Evolutionary conservation across 2,888 invertebrate species (phyloP), one percentile per base, ranked within the genome.

Genomic region (Erpobdella octoculata): DNA sequence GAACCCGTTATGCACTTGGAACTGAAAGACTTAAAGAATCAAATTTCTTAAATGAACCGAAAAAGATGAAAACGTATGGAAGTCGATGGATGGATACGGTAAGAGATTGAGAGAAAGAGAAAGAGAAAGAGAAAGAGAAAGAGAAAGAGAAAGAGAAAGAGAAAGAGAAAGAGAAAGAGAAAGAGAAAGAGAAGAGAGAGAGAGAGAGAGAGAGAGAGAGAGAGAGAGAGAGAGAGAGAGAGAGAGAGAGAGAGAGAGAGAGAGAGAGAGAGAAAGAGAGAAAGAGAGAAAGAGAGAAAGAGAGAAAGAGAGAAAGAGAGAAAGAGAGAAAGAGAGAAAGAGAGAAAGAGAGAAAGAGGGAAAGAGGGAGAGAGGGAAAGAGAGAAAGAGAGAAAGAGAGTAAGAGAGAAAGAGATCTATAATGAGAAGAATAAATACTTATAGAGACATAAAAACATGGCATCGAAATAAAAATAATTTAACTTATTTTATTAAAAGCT

Each of bases 361-460:
- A 41, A 41, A 41, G 12, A 15, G 46, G 12, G 46, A n/a, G 12
- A 15, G 62, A 61, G 31, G 31, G 35, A 33, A 35, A 61, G 15
- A 61, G 33, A 61, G 62, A 25, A 61, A 15, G 62, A 25, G 35
- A 6, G n/a, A 28, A 61, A 61, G 62, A 31, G n/a, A n/a, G n/a
- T n/a, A n/a, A n/a, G n/a, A n/a, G n/a, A n/a, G n/a, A n/a, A n/a
- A n/a, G n/a, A n/a, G n/a, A n/a, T n/a, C n/a, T n/a, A n/a, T n/a
- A n/a, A n/a, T n/a, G n/a, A n/a, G n/a, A n/a, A n/a, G n/a, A n/a
- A n/a, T n/a, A n/a, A n/a, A n/a, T n/a, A n/a, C n/a, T n/a, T n/a
- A n/a, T n/a, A n/a, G n/a, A n/a, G n/a, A n/a, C n/a, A n/a, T n/a
- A n/a, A n/a, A n/a, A n/a, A n/a, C n/a, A n/a, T n/a, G n/a, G n/a